These are phyloP conservation scores for Thaleichthys pacificus DNA, from an alignment of 2,797 vertebrate genomes.

Conservation along the genomic window DNA sequence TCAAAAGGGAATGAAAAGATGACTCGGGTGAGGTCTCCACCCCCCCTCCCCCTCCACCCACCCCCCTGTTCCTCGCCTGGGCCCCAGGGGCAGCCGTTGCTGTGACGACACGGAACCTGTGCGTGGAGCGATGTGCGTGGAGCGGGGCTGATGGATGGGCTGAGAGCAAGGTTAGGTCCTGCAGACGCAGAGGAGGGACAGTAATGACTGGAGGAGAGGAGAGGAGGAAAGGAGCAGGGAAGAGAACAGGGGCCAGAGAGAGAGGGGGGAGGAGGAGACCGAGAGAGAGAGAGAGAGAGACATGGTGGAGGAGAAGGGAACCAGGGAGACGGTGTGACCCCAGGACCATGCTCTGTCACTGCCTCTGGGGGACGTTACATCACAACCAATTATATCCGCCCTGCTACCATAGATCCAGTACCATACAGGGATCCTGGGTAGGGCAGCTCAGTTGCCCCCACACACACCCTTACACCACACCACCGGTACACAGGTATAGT, in stretches of 20 bases:
- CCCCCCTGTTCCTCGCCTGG: neutral
- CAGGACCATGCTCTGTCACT: constrained; percentile 58
- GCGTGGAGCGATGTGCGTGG: constrained; percentile 31
- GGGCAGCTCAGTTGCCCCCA: constrained; percentile 30
- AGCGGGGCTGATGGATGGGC: constrained; percentile 43
- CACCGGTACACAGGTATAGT: constrained; percentile 11
- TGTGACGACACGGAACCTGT: constrained; percentile 24
- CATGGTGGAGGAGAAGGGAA: constrained; percentile 2
- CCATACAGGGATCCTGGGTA: constrained; percentile 36
- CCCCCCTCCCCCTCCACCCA: neutral
- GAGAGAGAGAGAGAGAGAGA: constrained; percentile 15
- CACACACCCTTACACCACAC: constrained; percentile 10
- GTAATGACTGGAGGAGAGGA: constrained; percentile 28
- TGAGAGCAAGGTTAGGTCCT: constrained; percentile 47
- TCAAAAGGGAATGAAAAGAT: neutral
- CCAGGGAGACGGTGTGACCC: constrained; percentile 42
- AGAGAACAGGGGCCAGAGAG: constrained; percentile 52
- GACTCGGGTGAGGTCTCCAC: no score
- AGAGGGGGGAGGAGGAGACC: constrained; percentile 21
- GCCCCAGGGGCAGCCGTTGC: neutral
- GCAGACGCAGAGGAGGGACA: constrained; percentile 46
- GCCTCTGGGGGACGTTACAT: constrained; percentile 64
- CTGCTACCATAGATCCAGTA: constrained; percentile 33
- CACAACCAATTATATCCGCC: constrained; percentile 67
- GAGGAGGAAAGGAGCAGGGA: constrained; percentile 36